phyloP scores from a whole-genome alignment of 2,113 vertebrate species.

The Cygnus buccinator region DNA sequence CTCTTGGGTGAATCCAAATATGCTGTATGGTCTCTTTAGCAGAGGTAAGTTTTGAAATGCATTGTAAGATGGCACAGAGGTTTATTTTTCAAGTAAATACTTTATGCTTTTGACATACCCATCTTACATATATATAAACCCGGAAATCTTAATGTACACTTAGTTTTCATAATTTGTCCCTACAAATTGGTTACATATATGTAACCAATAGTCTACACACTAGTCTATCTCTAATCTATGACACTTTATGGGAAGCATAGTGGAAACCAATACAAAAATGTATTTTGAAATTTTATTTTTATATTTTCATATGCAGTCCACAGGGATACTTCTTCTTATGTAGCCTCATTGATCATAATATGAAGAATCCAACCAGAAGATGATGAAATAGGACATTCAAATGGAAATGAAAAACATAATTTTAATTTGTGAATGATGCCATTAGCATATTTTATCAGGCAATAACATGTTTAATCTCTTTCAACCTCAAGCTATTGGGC shows the following conservation, averaged over 20 bases:
- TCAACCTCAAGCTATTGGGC: neutral
- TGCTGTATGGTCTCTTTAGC: neutral
- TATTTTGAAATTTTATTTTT: neutral
- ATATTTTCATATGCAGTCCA: neutral
- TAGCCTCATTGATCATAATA: neutral
- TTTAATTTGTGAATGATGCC: neutral
- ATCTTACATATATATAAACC: neutral
- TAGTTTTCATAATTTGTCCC: neutral
- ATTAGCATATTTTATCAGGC: neutral
- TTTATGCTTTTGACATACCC: neutral
- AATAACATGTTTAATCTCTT: neutral
- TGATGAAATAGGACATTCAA: neutral
- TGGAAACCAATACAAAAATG: neutral
- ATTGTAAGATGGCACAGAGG: neutral
- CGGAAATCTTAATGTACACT: neutral
- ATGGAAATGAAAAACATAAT: neutral
- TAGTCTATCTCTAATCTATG: neutral
- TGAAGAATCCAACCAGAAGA: neutral
- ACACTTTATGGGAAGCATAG: neutral
- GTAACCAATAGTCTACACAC: neutral
- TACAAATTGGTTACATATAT: neutral
- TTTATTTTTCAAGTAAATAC: neutral
- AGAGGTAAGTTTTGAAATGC: neutral
- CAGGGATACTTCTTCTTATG: neutral
- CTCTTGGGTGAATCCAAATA: neutral